Evolutionary conservation across 2,797 vertebrate species (phyloP), one percentile per base, ranked within the genome.

Genomic region (Delichon dasypus): DNA sequence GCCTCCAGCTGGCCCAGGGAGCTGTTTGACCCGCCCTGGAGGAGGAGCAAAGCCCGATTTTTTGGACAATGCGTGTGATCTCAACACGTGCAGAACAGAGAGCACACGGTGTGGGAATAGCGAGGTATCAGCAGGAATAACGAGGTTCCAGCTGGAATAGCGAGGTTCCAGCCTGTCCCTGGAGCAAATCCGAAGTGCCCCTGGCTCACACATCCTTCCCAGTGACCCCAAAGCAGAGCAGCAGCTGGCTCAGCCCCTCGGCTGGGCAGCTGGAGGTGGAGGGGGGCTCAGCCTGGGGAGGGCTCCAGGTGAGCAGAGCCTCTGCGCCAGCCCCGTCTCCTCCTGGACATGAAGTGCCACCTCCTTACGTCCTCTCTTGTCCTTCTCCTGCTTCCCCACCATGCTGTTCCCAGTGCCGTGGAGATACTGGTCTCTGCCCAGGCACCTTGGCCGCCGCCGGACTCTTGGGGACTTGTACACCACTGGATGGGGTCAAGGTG

Each of bases 391-490:
- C 97, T 97, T 95, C 95, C 97, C 94, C 97, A 96, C 98, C 98
- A 97, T 97, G 98, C 98, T 97, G 88, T 90, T 77, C 96, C 98
- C 98, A 99, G 99, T 98, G 97, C 98, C 99, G 34, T 98, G 99
- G 98, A 99, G 98, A 91, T 99, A 99, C 98, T 99, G 99, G 99
- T 99, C 99, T 97, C 98, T 99, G 97, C 99, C 99, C 97, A 98
- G 98, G 97, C 98, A 99, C 90, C 64, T 98, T 96, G 99, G 99
- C 97, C 99, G 98, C 90, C 98, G 99, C 96, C 98, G 98, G 98
- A 99, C 99, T 66, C 99, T 99, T 98, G 99, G 99, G 98, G 99
- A 99, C 98, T 98, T 99, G 97, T 99, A 99, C 98, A 97, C 98
- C 98, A 97, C 98, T 98, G 98, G 98, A 98, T 99, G 99, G 98